Conservation (phyloP, 2,113 vertebrate genomes). For the Chaetura pelagica region DNA sequence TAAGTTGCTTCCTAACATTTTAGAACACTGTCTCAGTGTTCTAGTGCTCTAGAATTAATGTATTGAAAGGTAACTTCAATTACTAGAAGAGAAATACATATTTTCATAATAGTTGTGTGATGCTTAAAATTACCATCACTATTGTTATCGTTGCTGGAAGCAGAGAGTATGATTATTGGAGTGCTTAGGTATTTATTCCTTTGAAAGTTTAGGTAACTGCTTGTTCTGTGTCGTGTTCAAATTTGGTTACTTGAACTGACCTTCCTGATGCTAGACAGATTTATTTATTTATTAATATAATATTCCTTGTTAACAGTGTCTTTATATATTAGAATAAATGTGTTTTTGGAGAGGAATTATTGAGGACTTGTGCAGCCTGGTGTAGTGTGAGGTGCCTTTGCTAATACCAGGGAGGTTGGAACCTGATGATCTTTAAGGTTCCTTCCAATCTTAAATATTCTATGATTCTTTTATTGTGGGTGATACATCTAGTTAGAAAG, state of each 20-base stretch:
- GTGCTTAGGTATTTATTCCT: not conserved
- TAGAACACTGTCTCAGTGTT: not conserved
- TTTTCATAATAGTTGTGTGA: not conserved
- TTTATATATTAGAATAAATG: not conserved
- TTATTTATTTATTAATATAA: too few species aligned
- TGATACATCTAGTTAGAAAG: not conserved
- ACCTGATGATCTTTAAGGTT: too few species aligned
- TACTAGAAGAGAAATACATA: not conserved
- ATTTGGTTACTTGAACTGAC: not conserved
- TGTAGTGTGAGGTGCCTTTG: too few species aligned
- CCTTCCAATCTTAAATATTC: too few species aligned
- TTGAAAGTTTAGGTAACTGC: not conserved
- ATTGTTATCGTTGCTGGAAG: not conserved
- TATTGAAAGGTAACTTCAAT: not conserved
- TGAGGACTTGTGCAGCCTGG: not conserved
- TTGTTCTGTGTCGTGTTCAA: not conserved
- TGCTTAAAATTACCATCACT: not conserved
- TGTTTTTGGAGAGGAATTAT: not conserved
- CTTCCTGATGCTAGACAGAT: not conserved
- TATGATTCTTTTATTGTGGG: not conserved
- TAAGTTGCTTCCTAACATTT: not conserved
- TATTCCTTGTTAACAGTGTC: not conserved
- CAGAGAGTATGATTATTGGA: not conserved
- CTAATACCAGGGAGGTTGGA: too few species aligned
- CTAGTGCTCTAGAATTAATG: not conserved